Percentiles rank a stretch among this genome's conserved stretches.
These are phyloP conservation scores for Elmis aenea DNA, from an alignment of 2,888 invertebrate species.

Conservation along the genomic window DNA sequence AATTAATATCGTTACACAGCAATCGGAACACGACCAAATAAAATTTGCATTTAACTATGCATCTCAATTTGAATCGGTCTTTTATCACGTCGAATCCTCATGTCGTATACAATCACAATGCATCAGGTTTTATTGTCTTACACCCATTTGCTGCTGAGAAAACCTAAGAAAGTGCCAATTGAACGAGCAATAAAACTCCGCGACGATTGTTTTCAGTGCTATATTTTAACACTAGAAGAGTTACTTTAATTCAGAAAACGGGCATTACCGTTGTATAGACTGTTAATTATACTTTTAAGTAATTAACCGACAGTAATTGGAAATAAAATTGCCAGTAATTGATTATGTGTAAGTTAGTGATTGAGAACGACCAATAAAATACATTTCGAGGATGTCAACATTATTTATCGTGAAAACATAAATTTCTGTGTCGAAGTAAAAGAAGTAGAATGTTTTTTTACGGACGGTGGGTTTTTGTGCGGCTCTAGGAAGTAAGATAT, in stretches of 20 bases:
- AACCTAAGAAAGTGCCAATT: slow-evolving; percentile 49
- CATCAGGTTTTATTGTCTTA: slow-evolving; percentile 50
- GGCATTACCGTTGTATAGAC: slow-evolving; percentile 23
- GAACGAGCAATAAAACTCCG: slow-evolving; percentile 47
- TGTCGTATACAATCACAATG: slow-evolving; percentile 48
- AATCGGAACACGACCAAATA: slow-evolving; percentile 31
- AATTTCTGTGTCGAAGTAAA: too few species aligned
- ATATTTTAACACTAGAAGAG: slow-evolving; percentile 42
- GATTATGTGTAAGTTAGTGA: too few species aligned
- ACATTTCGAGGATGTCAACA: too few species aligned
- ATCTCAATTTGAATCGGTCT: slow-evolving; percentile 41
- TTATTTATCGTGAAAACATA: too few species aligned
- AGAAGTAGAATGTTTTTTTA: too few species aligned
- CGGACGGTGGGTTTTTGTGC: too few species aligned
- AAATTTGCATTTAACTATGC: slow-evolving; percentile 37
- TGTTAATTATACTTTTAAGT: slow-evolving; percentile 28
- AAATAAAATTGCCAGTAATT: too few species aligned
- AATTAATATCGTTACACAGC: too few species aligned
- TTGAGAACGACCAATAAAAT: too few species aligned
- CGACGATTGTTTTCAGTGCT: slow-evolving; percentile 45
- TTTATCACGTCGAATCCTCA: slow-evolving; percentile 42
- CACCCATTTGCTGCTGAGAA: slow-evolving; percentile 45
- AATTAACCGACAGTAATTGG: too few species aligned
- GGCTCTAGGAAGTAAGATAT: too few species aligned
- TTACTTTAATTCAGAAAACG: slow-evolving; percentile 40